phyloP scores from a whole-genome alignment of 2,797 vertebrate species.

The Eurystomus glaucurus region DNA sequence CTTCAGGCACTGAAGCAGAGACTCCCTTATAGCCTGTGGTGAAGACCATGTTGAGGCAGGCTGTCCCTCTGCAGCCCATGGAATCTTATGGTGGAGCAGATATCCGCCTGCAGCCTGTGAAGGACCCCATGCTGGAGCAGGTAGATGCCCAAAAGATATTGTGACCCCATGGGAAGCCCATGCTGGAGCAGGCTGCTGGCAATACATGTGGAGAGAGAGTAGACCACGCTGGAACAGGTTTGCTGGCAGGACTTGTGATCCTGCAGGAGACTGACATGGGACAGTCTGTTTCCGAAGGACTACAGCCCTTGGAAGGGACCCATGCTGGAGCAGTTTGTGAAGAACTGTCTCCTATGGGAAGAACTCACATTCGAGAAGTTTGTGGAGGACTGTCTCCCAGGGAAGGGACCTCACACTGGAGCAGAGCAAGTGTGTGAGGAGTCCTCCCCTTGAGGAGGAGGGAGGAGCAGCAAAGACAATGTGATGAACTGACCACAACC shows the following conservation, averaged over 20 bases:
- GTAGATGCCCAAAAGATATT: not conserved
- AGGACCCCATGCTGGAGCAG: fast-evolving
- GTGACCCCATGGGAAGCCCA: not conserved
- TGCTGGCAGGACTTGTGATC: not conserved
- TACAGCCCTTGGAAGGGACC: too few species aligned
- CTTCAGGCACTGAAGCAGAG: not conserved
- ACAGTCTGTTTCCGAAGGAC: too few species aligned
- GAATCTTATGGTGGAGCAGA: not conserved
- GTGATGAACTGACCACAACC: not conserved
- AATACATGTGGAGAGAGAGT: not conserved
- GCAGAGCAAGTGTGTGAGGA: not conserved
- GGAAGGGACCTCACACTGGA: too few species aligned
- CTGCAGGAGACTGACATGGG: too few species aligned
- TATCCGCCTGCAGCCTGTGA: not conserved
- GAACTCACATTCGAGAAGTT: not conserved
- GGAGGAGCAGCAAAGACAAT: not conserved
- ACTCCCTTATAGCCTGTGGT: not conserved
- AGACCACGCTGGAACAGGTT: not conserved
- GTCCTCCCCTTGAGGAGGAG: too few species aligned
- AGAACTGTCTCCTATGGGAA: not conserved
- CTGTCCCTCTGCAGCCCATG: not conserved
- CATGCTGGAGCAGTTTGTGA: not conserved
- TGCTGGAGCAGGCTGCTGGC: not conserved
- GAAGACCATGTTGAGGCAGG: too few species aligned
- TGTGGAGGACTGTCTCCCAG: not conserved